Percentiles rank a stretch among this genome's conserved stretches.
These are phyloP conservation scores for Platysteira castanea DNA, from an alignment of 2,113 vertebrate genomes.

Conservation along the genomic window DNA sequence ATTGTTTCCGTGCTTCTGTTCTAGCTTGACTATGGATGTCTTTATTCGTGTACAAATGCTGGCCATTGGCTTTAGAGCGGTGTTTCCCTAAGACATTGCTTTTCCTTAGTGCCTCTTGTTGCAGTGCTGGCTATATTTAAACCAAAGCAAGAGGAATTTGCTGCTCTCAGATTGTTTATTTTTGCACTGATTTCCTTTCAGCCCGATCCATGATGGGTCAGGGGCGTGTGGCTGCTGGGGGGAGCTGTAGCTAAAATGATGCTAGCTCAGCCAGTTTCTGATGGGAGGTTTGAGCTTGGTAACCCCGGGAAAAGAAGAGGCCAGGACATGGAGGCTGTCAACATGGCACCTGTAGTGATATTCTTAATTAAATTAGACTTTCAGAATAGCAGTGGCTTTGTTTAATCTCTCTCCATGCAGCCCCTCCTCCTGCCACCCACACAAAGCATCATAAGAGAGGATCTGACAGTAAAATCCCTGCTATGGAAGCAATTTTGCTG, in stretches of 20 bases:
- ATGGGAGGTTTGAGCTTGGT: not conserved
- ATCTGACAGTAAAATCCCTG: constrained; percentile 69
- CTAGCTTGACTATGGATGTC: not conserved
- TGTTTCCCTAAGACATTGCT: not conserved
- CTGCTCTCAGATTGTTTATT: constrained; percentile 21
- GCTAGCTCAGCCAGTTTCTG: constrained; percentile 26
- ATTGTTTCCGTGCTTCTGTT: not conserved
- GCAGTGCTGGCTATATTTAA: not conserved
- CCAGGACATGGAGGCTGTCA: constrained; percentile 27
- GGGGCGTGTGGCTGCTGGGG: not conserved
- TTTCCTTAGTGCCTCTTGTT: not conserved
- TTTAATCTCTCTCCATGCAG: constrained; percentile 62
- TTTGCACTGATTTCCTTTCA: constrained; percentile 20
- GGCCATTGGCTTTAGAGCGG: not conserved
- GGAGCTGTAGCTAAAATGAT: not conserved
- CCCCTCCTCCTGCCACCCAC: constrained; percentile 64
- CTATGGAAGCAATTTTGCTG: constrained; percentile 70
- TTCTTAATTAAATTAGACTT: constrained; percentile 69
- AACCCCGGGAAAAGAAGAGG: not conserved
- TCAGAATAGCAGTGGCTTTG: constrained; percentile 64
- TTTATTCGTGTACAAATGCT: not conserved
- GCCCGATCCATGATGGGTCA: not conserved
- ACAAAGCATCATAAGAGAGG: constrained; percentile 67
- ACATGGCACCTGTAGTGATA: constrained; percentile 61
- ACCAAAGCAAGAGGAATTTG: not conserved